A percentile compares a stretch with the other conserved stretches of the same genome.
These are phyloP conservation scores for Micropterix aruncella DNA, from an alignment of 2,888 invertebrate species.

Conservation along the genomic window DNA sequence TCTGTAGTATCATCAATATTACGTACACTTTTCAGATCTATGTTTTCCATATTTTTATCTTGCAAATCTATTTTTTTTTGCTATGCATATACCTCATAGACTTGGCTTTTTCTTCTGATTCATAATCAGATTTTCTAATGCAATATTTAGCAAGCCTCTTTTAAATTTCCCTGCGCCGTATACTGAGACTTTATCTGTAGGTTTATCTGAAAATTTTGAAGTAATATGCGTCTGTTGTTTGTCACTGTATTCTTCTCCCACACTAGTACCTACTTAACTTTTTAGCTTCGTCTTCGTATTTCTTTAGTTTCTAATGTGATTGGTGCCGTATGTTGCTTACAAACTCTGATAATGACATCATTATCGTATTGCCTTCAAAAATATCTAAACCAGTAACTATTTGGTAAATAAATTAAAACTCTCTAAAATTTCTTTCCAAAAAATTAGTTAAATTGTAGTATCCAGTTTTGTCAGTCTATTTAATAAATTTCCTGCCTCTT, in stretches of 20 bases:
- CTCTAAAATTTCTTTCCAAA: conserved; percentile 4
- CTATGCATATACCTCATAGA: no score
- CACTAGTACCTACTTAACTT: conserved; percentile 10
- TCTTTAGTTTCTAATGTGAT: conserved; percentile 9
- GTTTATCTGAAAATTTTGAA: conserved; percentile 10
- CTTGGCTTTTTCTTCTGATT: no score
- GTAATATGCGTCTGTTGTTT: conserved; percentile 8
- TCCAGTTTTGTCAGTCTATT: conserved; percentile 11
- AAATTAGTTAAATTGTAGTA: conserved; percentile 4
- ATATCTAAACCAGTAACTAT: conserved; percentile 11
- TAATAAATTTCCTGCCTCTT: conserved; percentile 11
- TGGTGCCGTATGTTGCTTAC: no score
- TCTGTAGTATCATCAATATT: no score
- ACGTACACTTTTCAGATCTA: no score
- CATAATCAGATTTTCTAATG: no score
- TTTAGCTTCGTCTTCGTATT: conserved; percentile 5
- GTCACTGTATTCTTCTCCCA: conserved; percentile 8
- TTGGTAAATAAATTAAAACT: conserved; percentile 10
- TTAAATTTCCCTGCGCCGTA: conserved; percentile 10
- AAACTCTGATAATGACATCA: conserved; percentile 8
- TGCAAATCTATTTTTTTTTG: no score
- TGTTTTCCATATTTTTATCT: no score
- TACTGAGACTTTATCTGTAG: conserved; percentile 8
- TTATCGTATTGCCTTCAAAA: conserved; percentile 9
- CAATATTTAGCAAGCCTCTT: conserved; percentile 8